Percentiles rank a stretch among this genome's conserved stretches.
Evolutionary conservation across 2,888 invertebrate genomes (phyloP).

Genomic region (Diadegma fenestrale): DNA sequence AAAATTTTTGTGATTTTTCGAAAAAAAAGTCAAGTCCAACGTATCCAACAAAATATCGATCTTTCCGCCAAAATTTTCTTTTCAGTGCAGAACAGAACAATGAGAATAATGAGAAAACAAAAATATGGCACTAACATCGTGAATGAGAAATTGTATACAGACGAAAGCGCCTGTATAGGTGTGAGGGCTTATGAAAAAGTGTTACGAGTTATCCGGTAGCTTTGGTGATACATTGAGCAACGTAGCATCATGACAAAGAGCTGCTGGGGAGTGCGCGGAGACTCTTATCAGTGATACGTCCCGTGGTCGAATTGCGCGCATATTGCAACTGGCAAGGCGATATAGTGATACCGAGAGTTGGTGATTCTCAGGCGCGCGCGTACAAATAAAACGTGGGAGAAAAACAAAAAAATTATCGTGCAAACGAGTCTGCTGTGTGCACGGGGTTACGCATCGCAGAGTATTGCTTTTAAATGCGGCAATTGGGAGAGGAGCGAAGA

Average conservation of each 20-base stretch:
- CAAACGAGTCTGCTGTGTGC: slow-evolving; percentile 9
- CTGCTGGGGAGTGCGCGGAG: slow-evolving; percentile 59
- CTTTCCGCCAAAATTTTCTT: too few species aligned
- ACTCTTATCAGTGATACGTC: slow-evolving; percentile 64
- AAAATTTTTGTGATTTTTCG: too few species aligned
- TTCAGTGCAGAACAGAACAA: neutral
- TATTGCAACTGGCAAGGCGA: slow-evolving; percentile 23
- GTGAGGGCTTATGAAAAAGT: slow-evolving; percentile 34
- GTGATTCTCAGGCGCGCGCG: neutral
- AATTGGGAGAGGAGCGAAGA: neutral
- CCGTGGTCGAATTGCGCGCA: slow-evolving; percentile 35
- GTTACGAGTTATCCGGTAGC: slow-evolving; percentile 48
- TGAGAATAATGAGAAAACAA: neutral
- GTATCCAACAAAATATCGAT: too few species aligned
- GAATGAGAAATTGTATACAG: neutral
- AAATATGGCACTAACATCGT: neutral
- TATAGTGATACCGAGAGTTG: neutral
- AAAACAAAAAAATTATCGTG: slow-evolving; percentile 24
- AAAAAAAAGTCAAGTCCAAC: too few species aligned
- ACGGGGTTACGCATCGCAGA: neutral
- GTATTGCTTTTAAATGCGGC: slow-evolving; percentile 4
- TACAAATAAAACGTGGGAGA: slow-evolving; percentile 5
- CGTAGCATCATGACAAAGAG: slow-evolving; percentile 18
- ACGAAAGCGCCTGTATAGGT: slow-evolving; percentile 6
- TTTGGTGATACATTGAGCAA: slow-evolving; percentile 24